Percentiles rank a stretch among this genome's conserved stretches.
Evolutionary conservation across 1,140 invertebrate genomes (phyloP).

Genomic region (Trypoxylus dichotomus): DNA sequence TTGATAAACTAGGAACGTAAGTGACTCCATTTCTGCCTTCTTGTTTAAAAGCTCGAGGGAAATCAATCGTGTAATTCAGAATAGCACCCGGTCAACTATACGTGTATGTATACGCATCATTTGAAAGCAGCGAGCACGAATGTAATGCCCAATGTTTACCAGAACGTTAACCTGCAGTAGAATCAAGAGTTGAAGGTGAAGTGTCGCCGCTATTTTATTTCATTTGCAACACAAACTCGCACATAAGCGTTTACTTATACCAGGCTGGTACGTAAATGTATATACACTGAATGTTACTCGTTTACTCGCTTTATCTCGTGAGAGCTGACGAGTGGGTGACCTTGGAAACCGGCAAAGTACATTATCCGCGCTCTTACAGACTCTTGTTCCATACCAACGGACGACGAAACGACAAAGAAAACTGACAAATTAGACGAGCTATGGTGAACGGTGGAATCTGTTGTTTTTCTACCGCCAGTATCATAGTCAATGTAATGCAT

Average conservation of each 20-base stretch:
- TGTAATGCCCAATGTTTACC: neutral
- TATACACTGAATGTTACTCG: neutral
- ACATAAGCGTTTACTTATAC: neutral
- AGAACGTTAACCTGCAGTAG: neutral
- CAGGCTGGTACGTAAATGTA: neutral
- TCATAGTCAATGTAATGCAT: neutral
- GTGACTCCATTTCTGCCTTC: too few species aligned
- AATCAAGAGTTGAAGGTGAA: slow-evolving; percentile 6
- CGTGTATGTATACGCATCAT: neutral
- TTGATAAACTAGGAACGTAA: too few species aligned
- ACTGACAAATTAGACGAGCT: neutral
- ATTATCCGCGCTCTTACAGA: neutral
- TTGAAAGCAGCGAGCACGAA: neutral
- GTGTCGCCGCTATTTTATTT: slow-evolving; percentile 1
- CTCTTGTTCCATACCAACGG: neutral
- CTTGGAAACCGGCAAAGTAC: neutral
- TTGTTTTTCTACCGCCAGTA: neutral
- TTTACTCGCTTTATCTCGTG: neutral
- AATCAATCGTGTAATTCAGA: too few species aligned
- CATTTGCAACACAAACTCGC: neutral
- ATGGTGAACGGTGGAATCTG: neutral
- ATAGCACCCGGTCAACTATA: too few species aligned
- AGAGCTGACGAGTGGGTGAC: slow-evolving; percentile 1
- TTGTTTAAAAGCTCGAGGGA: too few species aligned
- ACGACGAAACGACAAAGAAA: neutral